Conservation (phyloP, 2,113 vertebrate genomes). For the Nannospalax galili region DNA sequence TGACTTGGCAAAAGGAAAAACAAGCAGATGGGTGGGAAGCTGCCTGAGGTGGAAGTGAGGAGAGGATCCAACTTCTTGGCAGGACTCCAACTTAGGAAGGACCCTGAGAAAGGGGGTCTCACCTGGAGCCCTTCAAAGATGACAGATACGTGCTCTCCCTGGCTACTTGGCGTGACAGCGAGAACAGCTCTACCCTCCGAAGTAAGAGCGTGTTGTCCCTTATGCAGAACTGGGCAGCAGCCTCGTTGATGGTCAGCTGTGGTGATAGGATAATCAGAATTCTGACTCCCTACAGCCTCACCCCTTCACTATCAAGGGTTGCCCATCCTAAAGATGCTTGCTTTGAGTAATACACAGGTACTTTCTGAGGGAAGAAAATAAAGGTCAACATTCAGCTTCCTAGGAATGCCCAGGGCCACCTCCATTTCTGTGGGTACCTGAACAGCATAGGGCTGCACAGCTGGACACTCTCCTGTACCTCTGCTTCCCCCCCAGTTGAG, state of each 20-base stretch:
- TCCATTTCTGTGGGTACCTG: not conserved
- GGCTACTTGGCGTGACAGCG: conserved; percentile 94
- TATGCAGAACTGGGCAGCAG: conserved; percentile 97
- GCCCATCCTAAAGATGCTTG: not conserved
- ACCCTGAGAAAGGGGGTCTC: conserved; percentile 65
- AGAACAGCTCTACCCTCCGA: conserved; percentile 96
- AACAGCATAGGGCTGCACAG: not conserved
- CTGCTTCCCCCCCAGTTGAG: not conserved
- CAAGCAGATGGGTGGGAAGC: not conserved
- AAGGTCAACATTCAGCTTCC: conserved; percentile 7
- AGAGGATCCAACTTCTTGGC: not conserved
- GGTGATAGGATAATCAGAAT: not conserved
- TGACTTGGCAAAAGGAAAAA: not conserved
- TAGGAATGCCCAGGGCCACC: not conserved
- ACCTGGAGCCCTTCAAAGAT: conserved; percentile 94
- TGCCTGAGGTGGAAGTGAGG: not conserved
- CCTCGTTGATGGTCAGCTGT: conserved; percentile 97
- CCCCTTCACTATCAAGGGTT: not conserved
- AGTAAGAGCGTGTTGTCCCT: conserved; percentile 95
- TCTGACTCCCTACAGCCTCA: accelerated
- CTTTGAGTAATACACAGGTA: not conserved
- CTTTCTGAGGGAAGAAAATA: not conserved
- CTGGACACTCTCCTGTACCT: not conserved
- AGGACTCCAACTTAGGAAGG: not conserved
- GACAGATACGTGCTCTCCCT: conserved; percentile 97